These are phyloP conservation scores for Eudemis profundana DNA, from an alignment of 2,888 invertebrate genomes.

Conservation along the genomic window DNA sequence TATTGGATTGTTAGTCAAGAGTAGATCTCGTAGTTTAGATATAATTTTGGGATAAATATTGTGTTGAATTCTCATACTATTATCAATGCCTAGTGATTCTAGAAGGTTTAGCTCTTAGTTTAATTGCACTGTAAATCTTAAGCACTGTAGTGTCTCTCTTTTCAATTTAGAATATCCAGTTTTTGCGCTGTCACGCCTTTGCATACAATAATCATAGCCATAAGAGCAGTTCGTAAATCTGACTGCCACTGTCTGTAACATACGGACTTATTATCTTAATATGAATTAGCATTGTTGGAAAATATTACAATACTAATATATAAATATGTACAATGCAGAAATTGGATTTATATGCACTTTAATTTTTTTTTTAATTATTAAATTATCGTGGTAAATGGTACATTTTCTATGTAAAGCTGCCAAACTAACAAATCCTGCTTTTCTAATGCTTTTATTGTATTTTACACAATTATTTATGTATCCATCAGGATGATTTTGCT, in stretches of 20 bases:
- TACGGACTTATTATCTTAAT: no score
- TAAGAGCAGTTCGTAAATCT: not conserved
- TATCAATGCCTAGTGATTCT: constrained; percentile 45
- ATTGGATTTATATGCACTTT: constrained; percentile 1
- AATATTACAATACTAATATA: not conserved
- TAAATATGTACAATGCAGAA: constrained; percentile 9
- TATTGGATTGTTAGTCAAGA: constrained; percentile 44
- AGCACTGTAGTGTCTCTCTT: constrained; percentile 52
- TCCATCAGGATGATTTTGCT: constrained; percentile 44
- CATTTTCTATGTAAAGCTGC: constrained; percentile 53
- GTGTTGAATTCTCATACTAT: constrained; percentile 34
- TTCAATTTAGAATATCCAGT: constrained; percentile 12
- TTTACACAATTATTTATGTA: constrained; percentile 50
- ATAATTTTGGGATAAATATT: constrained; percentile 40
- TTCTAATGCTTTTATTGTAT: constrained; percentile 64
- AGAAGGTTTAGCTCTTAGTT: constrained; percentile 45
- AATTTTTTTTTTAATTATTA: constrained; percentile 46
- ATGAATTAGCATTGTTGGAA: not conserved
- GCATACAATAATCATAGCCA: not conserved
- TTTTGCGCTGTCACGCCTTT: constrained; percentile 17
- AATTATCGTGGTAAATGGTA: constrained; percentile 56
- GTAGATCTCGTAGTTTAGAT: constrained; percentile 59
- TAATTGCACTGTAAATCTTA: constrained; percentile 56
- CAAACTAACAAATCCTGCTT: constrained; percentile 68
- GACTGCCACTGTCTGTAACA: no score